Conservation (phyloP, 2,113 vertebrate species). For the Synodontis membranacea region DNA sequence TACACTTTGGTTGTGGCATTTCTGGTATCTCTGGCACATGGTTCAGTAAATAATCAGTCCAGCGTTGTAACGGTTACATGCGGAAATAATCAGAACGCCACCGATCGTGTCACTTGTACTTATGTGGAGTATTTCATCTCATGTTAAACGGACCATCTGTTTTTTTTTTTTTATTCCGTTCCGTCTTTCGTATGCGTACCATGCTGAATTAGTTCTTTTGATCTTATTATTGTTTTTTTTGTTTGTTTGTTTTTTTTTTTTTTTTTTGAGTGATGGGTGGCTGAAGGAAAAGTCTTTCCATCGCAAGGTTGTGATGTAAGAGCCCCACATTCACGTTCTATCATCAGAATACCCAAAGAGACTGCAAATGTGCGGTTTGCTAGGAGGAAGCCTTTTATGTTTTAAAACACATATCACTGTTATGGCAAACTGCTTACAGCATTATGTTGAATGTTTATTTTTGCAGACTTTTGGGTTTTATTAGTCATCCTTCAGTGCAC, state of each 20-base stretch:
- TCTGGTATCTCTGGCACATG: conserved; percentile 18
- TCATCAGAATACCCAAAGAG: conserved; percentile 74
- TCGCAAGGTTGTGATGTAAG: conserved; percentile 37
- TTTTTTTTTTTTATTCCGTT: conserved; percentile 44
- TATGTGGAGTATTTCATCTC: conserved; percentile 23
- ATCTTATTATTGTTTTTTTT: too few species aligned
- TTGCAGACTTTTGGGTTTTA: not conserved
- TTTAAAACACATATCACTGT: conserved; percentile 61
- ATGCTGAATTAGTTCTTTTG: conserved; percentile 60
- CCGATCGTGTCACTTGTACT: conserved; percentile 17
- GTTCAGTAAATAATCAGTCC: conserved; percentile 4
- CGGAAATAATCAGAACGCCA: conserved; percentile 23
- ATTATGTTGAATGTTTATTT: conserved; percentile 16
- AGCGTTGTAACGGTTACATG: conserved; percentile 5
- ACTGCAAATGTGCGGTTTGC: conserved; percentile 57
- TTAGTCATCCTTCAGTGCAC: not conserved
- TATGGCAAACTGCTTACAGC: conserved; percentile 44
- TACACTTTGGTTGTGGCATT: conserved; percentile 20
- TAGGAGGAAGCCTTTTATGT: conserved; percentile 55
- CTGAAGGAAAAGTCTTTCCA: conserved; percentile 36
- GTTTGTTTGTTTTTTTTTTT: not conserved
- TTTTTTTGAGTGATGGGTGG: not conserved
- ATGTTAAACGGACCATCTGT: conserved; percentile 36
- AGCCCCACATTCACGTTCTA: conserved; percentile 49
- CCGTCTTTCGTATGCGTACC: conserved; percentile 50